phyloP scores from a whole-genome alignment of 2,797 vertebrate species.

The Danio albolineatus region DNA sequence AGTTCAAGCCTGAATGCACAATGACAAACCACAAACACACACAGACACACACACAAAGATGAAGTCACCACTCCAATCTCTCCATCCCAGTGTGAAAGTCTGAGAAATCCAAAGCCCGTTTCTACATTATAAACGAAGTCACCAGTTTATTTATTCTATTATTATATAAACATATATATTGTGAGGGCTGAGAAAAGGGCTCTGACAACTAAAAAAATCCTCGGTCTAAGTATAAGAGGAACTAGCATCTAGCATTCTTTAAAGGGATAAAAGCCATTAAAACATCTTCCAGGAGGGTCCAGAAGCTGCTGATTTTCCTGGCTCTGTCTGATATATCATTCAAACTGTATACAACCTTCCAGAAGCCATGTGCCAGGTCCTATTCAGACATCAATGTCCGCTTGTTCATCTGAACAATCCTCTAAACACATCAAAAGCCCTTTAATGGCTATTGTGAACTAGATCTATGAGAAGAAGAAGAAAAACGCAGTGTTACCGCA shows the following conservation, averaged over 20 bases:
- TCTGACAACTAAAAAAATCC: background rate
- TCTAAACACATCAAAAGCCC: slow-evolving; percentile 21
- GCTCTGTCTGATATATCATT: slow-evolving; percentile 22
- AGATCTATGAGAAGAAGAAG: background rate
- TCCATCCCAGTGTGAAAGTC: slow-evolving; percentile 58
- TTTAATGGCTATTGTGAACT: slow-evolving; percentile 18
- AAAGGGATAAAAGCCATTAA: background rate
- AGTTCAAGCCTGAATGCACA: slow-evolving; percentile 27
- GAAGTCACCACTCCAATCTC: slow-evolving; percentile 47
- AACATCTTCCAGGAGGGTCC: slow-evolving; percentile 19
- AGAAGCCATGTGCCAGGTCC: slow-evolving; percentile 14
- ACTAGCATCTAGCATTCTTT: slow-evolving; percentile 7
- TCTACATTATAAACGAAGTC: slow-evolving; percentile 48
- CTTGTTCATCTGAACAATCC: slow-evolving; percentile 19
- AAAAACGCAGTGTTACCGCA: background rate
- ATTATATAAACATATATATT: too few species aligned
- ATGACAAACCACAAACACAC: slow-evolving; percentile 9
- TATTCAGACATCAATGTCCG: slow-evolving; percentile 32
- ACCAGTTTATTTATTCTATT: too few species aligned
- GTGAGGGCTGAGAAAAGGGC: background rate
- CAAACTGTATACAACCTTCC: slow-evolving; percentile 27
- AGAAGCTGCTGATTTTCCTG: slow-evolving; percentile 44
- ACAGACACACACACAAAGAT: slow-evolving; percentile 31
- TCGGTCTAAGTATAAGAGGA: background rate
- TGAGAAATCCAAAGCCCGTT: slow-evolving; percentile 47